Evolutionary conservation across 1,140 invertebrate genomes (phyloP), one percentile per base, ranked within the genome.

Genomic region (Oryctes rhinoceros): DNA sequence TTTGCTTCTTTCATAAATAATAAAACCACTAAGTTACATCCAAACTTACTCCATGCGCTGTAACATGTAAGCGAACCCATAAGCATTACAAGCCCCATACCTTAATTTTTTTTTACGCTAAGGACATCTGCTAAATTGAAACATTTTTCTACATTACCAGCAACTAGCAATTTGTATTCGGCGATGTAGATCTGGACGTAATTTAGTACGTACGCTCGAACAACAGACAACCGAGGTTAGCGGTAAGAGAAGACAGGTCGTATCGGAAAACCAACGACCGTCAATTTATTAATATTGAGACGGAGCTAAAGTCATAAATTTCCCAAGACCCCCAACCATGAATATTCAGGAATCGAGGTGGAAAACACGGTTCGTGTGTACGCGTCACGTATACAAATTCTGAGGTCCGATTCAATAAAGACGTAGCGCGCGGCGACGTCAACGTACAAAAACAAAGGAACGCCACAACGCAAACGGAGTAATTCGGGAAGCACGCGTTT

Each of bases 261-360:
- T 11, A 71, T 71, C 11, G 20, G 20, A 24, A 71, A 71, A 30
- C 20, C 24, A 30, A 37, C 24, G 13, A 24, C 9, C 20, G 24
- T 13, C 35, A 10, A 71, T 71, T 71, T 71, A 71, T 71, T 71
- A 37, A 71, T 71, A 71, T 71, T 71, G 65, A 71, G 13, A 24
- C 11, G 6, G 24, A 20, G 35, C 13, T 0, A 24, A 71, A 71
- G 10, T 35, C 65, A 24, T 71, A 30, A 71, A 71, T 71, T 71
- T 71, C 24, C n/a, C 11, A 71, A 37, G 35, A 35, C 65, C 24
- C 20, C 37, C 11, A 5, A n/a, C 4, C 65, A 71, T 71, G 65
- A 71, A 71, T 71, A 35, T 71, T 71, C 65, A 71, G 13, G 7
- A 24, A 35, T 71, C 10, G 11, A 24, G 65, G 18, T 37, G 18